Percentiles rank a stretch among this genome's conserved stretches.
Evolutionary conservation across 2,113 vertebrate species (phyloP).

Genomic region (Turdus rufiventris): DNA sequence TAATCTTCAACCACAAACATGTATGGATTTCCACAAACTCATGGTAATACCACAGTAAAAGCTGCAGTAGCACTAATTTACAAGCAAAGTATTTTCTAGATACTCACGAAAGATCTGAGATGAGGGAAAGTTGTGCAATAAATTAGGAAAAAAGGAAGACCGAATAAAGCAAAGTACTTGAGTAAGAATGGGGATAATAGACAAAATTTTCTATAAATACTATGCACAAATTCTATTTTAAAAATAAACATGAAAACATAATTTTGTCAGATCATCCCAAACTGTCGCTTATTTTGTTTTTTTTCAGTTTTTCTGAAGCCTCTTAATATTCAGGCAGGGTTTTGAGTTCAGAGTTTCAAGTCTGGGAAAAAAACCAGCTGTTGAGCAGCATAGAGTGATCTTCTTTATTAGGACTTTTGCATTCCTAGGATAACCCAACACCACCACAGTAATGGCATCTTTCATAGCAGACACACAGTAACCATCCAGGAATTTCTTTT

Average conservation of each 20-base stretch:
- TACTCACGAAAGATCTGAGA: background rate
- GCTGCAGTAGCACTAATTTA: background rate
- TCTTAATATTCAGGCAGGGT: constrained; percentile 10
- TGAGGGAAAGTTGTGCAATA: background rate
- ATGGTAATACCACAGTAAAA: background rate
- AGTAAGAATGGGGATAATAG: background rate
- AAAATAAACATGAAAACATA: background rate
- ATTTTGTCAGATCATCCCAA: background rate
- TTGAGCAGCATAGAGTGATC: background rate
- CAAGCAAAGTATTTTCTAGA: background rate
- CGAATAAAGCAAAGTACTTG: background rate
- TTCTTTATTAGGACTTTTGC: background rate
- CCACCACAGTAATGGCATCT: background rate
- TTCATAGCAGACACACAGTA: background rate
- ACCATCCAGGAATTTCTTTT: background rate
- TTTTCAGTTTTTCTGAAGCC: background rate
- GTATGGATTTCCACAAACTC: background rate
- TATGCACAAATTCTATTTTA: background rate
- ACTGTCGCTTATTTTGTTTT: background rate
- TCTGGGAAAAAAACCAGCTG: background rate
- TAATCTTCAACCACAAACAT: background rate
- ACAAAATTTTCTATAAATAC: background rate
- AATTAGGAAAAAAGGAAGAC: background rate
- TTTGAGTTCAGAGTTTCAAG: constrained; percentile 18
- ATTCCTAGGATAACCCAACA: constrained; percentile 15